Conservation (phyloP, 2,113 vertebrate species). For the Rhinoptilus africanus region DNA sequence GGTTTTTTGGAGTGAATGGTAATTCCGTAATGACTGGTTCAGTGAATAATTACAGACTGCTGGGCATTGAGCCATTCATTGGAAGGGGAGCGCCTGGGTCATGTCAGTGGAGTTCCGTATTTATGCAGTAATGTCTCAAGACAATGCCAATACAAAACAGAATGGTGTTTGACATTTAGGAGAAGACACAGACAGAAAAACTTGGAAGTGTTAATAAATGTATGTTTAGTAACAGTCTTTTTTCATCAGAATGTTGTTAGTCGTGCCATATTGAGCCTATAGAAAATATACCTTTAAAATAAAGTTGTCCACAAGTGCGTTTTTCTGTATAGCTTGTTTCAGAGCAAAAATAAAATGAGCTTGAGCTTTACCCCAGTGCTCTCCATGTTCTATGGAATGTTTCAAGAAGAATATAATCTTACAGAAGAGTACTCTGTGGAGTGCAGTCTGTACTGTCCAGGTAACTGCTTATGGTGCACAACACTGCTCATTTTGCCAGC, state of each 20-base stretch:
- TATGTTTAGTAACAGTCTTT: constrained; percentile 49
- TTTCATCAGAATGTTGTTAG: constrained; percentile 14
- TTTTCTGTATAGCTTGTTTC: neutral
- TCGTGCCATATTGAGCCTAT: neutral
- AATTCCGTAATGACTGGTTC: constrained; percentile 19
- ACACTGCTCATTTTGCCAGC: neutral
- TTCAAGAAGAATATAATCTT: neutral
- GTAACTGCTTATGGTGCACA: neutral
- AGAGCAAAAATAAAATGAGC: neutral
- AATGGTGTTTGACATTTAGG: constrained; percentile 21
- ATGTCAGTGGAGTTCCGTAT: constrained; percentile 28
- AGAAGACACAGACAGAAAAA: neutral
- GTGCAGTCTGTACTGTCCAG: neutral
- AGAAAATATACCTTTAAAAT: neutral
- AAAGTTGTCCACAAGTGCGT: neutral
- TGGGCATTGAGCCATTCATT: constrained; percentile 28
- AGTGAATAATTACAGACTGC: constrained; percentile 6
- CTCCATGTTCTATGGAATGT: neutral
- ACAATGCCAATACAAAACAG: constrained; percentile 48
- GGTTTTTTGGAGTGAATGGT: neutral
- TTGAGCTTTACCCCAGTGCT: neutral
- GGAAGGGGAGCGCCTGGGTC: neutral
- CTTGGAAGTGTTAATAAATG: constrained; percentile 29
- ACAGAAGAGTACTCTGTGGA: neutral
- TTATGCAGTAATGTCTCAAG: constrained; percentile 36